Base-by-base conservation (phyloP, 2,797 vertebrate genomes). In the Serranus cabrilla region DNA sequence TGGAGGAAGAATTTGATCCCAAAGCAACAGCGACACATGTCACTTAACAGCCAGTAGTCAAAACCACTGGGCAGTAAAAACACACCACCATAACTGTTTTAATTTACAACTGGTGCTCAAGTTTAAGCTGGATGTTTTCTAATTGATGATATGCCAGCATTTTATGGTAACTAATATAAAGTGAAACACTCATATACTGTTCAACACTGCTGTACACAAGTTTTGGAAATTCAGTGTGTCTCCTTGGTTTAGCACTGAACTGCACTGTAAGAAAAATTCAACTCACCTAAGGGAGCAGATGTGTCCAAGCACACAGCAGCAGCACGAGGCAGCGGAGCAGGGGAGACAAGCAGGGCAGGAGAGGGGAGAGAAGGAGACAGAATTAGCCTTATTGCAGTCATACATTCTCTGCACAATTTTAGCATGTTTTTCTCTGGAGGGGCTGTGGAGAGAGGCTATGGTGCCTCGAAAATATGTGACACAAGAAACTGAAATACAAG, bases 271-370 rank as follows among this genome's bases (percentile, higher is more conserved):
- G 67, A 86, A 78, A 86, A 73, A 54, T 34, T 55, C 25, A 76
- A 87, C 90, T 92, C 81, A 92, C 90, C 90, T 92, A 40, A 25
- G 68, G 62, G 59, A 79, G 73, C 71, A 79, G 83, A 83, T 77
- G 66, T 74, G 74, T 85, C 78, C 80, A 83, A 71, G 42, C 71
- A 47, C 62, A 76, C 11, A 59, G 34, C 34, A 34, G 3, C 74
- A 71, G 50, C 62, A 77, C 11, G 45, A 49, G 60, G 64, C 63
- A 72, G 20, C 1, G 4, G 56, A 64, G 63, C 77, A 87, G 34
- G 23, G 46, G 60, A 69, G 59, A 14, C 20, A 49, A 55, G 61
- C 31, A 42, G 69, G 71, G 31, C 11, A 47, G 60, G 21, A 49
- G 37, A 49, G 43, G 18, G 17, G 59, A 66, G 42, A 81, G 61